Evolutionary conservation across 2,797 vertebrate species (phyloP), one percentile per base, ranked within the genome.

Genomic region (Karalla daura): DNA sequence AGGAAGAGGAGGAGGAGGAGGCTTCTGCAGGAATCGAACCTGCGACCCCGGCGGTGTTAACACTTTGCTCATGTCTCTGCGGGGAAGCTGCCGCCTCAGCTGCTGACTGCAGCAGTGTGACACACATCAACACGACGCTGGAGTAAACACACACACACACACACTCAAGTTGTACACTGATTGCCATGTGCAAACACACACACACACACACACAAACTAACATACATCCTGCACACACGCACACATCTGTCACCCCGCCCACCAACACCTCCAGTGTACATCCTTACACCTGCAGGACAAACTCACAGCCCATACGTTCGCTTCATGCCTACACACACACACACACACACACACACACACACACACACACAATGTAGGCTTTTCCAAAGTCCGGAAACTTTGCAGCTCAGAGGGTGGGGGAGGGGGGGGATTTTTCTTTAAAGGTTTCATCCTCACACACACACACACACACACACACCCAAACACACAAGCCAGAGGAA

Each of bases 61-160:
- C 39, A 44, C 52, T 30, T 67, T 28, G 52, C 52, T 60, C 28
- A 5, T 44, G 11, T 54, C 41, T 62, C 68, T 4, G 49, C 35
- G 60, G 41, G 35, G 23, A 62, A 33, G 24, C 32, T 61, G 56
- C 28, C 25, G 36, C 65, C 65, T 81, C 50, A 51, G 65, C 58
- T 72, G 76, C 70, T 81, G 76, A 81, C 44, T 21, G 39, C 62
- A 73, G 64, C 33, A 54, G 63, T 69, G 56, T 23, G 60, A 71
- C 35, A 41, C 11, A 43, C 47, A 6, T n/a, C 14, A 2, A 20
- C 47, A 28, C 41, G 20, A 30, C 7, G 13, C 17, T 4, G 12
- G 4, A 9, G 8, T 0, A 24, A 21, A 61, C 66, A 66, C 63
- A 63, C 60, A 69, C 47, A 81, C 41, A 52, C 12, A 51, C 63